Evolutionary conservation across 1,140 invertebrate species (phyloP).

Genomic region (Saccostrea echinata): DNA sequence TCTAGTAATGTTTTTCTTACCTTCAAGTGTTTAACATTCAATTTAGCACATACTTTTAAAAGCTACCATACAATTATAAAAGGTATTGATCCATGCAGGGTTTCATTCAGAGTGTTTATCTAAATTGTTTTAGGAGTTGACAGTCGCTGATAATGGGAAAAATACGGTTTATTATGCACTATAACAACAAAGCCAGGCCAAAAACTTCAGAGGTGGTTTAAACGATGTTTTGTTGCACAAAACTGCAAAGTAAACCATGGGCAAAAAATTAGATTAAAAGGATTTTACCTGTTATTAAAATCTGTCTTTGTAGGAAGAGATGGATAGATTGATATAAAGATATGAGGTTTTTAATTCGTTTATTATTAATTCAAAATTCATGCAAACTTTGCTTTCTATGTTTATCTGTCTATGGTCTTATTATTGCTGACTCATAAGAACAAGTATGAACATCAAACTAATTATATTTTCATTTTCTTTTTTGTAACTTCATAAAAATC

Average conservation of each 20-base stretch:
- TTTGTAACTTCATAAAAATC: too few relatives aligned
- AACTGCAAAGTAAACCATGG: background rate
- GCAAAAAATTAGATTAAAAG: background rate
- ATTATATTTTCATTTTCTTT: too few relatives aligned
- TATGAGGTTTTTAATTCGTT: too few relatives aligned
- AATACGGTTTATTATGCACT: conserved; percentile 5
- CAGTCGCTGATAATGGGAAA: conserved; percentile 15
- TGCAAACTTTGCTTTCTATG: too few relatives aligned
- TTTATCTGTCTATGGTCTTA: too few relatives aligned
- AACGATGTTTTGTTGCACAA: background rate
- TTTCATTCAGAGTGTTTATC: conserved; percentile 35
- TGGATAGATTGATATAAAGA: too few relatives aligned
- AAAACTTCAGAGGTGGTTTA: background rate
- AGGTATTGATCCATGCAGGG: conserved; percentile 21
- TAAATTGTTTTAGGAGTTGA: conserved; percentile 37
- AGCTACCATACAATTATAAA: conserved; percentile 4
- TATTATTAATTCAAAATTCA: too few relatives aligned
- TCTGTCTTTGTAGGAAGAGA: too few relatives aligned
- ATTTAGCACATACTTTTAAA: conserved; percentile 17
- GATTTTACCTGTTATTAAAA: too few relatives aligned
- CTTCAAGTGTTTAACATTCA: conserved; percentile 3
- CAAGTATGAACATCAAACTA: too few relatives aligned
- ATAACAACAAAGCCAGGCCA: background rate
- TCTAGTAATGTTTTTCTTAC: conserved; percentile 1
- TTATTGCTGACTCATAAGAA: too few relatives aligned